A percentile compares a stretch with the other conserved stretches of the same genome.
Evolutionary conservation across 2,888 invertebrate genomes (phyloP).

Genomic region (Pachydiplax longipennis): DNA sequence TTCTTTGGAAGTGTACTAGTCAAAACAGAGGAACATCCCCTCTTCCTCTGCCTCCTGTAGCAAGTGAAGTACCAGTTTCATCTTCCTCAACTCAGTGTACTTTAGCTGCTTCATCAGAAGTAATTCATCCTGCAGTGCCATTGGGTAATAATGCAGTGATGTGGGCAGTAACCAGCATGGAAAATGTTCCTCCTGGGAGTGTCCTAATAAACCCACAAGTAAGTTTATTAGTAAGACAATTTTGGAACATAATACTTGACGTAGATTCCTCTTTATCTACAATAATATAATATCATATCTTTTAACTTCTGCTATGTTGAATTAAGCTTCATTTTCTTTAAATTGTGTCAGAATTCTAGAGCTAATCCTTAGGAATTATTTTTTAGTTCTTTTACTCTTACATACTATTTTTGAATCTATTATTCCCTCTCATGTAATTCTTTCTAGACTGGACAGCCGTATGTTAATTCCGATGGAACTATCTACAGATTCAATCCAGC

Average conservation of each 20-base stretch:
- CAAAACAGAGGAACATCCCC: slow-evolving; percentile 35
- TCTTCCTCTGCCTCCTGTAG: background rate
- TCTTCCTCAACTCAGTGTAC: background rate
- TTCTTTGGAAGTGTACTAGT: background rate
- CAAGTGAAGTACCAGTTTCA: background rate
- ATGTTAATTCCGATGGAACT: slow-evolving; percentile 78
- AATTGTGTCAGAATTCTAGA: too few species aligned
- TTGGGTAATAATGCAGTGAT: slow-evolving; percentile 62
- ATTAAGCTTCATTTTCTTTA: too few species aligned
- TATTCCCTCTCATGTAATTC: slow-evolving; percentile 16
- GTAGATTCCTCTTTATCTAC: background rate
- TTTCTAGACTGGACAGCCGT: slow-evolving; percentile 74
- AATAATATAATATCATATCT: too few species aligned
- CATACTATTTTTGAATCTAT: background rate
- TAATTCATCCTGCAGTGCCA: background rate
- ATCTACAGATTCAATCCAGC: slow-evolving; percentile 80
- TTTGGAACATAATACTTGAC: background rate
- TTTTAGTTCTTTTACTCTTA: background rate
- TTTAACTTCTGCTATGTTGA: too few species aligned
- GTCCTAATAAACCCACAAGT: slow-evolving; percentile 87
- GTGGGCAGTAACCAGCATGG: slow-evolving; percentile 89
- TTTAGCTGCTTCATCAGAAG: slow-evolving; percentile 45
- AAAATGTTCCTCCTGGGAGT: slow-evolving; percentile 85
- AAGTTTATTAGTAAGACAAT: slow-evolving; percentile 42
- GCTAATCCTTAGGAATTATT: too few species aligned